A percentile compares a stretch with the other conserved stretches of the same genome.
These are phyloP conservation scores for human DNA, from an alignment of 2,113 vertebrate species.

Conservation along the genomic window DNA sequence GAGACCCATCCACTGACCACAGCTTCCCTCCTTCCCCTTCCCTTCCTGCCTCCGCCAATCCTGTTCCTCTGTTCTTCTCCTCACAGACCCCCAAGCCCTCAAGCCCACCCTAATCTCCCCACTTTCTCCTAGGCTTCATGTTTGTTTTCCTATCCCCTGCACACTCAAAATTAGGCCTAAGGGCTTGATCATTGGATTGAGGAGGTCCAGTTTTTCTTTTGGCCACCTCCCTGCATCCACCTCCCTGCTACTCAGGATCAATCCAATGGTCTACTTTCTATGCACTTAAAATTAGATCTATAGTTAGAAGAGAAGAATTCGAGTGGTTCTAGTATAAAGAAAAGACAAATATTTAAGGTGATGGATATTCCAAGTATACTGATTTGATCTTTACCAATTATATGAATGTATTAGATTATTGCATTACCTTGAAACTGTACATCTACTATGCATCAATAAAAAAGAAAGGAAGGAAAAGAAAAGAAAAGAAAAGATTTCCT, in stretches of 20 bases:
- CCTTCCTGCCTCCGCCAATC: neutral
- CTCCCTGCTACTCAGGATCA: neutral
- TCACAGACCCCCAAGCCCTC: neutral
- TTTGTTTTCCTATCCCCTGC: neutral
- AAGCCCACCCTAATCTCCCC: neutral
- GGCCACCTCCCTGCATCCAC: neutral
- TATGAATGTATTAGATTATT: too few species aligned
- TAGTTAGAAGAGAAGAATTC: too few species aligned
- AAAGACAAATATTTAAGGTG: too few species aligned
- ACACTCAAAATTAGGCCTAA: neutral
- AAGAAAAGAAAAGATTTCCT: too few species aligned
- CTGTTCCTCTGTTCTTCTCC: neutral
- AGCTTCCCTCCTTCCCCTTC: neutral
- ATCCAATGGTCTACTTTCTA: neutral
- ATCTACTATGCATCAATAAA: too few species aligned
- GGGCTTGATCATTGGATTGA: neutral
- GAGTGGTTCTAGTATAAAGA: too few species aligned
- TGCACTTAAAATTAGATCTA: neutral
- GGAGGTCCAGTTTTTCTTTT: neutral
- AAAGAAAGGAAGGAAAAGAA: too few species aligned
- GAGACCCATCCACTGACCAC: neutral
- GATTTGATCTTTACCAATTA: too few species aligned
- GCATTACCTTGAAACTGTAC: too few species aligned
- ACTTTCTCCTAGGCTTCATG: neutral
- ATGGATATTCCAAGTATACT: too few species aligned